These are phyloP conservation scores for Spondyliosoma cantharus DNA, from an alignment of 2,797 vertebrate genomes.

Conservation along the genomic window DNA sequence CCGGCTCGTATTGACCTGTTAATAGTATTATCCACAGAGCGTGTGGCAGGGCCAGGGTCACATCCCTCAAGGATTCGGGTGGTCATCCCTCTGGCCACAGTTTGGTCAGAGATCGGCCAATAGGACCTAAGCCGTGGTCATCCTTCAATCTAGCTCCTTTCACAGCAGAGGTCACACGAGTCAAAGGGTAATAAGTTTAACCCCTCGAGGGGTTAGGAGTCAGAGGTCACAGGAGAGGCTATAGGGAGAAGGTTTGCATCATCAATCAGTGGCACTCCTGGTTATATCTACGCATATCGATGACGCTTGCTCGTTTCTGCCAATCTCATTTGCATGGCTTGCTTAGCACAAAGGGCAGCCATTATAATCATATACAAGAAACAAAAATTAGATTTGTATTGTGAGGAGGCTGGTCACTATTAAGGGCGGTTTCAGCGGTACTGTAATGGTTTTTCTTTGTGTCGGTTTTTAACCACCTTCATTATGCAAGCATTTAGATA, in stretches of 20 bases:
- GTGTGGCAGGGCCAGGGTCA: slow-evolving; percentile 83
- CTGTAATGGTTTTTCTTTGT: not conserved
- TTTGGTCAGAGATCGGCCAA: slow-evolving; percentile 87
- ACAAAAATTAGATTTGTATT: slow-evolving; percentile 16
- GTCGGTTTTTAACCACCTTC: not conserved
- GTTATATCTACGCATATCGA: slow-evolving; percentile 76
- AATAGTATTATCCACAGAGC: slow-evolving; percentile 82
- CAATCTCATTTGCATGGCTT: slow-evolving; percentile 76
- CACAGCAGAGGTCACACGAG: slow-evolving; percentile 89
- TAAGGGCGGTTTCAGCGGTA: not conserved
- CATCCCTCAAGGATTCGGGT: slow-evolving; percentile 76
- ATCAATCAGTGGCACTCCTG: slow-evolving; percentile 82
- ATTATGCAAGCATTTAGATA: slow-evolving; percentile 20
- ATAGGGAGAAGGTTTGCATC: slow-evolving; percentile 83
- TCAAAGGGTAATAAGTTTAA: slow-evolving; percentile 96
- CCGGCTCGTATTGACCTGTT: slow-evolving; percentile 79
- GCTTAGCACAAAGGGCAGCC: slow-evolving; percentile 63
- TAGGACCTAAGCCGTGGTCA: slow-evolving; percentile 87
- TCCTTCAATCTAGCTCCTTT: slow-evolving; percentile 91
- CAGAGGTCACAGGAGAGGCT: slow-evolving; percentile 91
- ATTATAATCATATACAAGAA: slow-evolving; percentile 37
- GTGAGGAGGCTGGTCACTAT: slow-evolving; percentile 10
- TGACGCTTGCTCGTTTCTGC: slow-evolving; percentile 63
- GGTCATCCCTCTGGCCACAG: slow-evolving; percentile 78
- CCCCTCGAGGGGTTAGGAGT: slow-evolving; percentile 83